Evolutionary conservation across 2,888 invertebrate species (phyloP), one percentile per base, ranked within the genome.

Genomic region (Caenorhabditis doughertyi): DNA sequence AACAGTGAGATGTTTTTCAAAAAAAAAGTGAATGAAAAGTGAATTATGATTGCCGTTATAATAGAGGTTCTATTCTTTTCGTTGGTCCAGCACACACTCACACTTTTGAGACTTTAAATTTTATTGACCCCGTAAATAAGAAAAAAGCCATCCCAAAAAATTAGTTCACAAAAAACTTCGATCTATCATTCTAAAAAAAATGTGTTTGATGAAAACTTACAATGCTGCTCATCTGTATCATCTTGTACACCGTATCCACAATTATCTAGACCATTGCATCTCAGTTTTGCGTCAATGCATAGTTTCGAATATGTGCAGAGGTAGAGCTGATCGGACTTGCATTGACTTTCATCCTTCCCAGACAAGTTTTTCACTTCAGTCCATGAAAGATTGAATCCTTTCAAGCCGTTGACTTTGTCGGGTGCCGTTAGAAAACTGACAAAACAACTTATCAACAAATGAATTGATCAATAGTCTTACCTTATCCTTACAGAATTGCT

Each of bases 281-380:
- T 94, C 86, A 96, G 93, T 87, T 94, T 94, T 83, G 94, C 94
- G 76, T 95, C 94, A 91, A 96, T 96, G 93, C 96, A 96, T 92
- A 95, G 95, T 89, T 94, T 94, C 88, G 94, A 95, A 89, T 94
- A 94, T 83, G 92, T 92, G 92, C 96, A 96, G 87, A 94, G 94
- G 92, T 95, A 96, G 90, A 87, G 79, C 7, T 62, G 35, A n/a
- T 83, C 83, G 5, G 83, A 82, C 23, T 84, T 64, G 94, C 94
- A 90, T 94, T 95, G 79, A 88, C 89, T 56, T 44, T 79, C 81
- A 27, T 79, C 67, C 86, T 68, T 77, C 29, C 60, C 87, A 77
- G 35, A 71, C 0, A 81, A 39, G 25, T 73, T 62, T 42, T 70
- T 68, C 0, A 90, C 89, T 85, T 91, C 91, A 2, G 91, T 92